Evolutionary conservation across 2,113 vertebrate genomes (phyloP).

Genomic region (Dasypus novemcinctus): DNA sequence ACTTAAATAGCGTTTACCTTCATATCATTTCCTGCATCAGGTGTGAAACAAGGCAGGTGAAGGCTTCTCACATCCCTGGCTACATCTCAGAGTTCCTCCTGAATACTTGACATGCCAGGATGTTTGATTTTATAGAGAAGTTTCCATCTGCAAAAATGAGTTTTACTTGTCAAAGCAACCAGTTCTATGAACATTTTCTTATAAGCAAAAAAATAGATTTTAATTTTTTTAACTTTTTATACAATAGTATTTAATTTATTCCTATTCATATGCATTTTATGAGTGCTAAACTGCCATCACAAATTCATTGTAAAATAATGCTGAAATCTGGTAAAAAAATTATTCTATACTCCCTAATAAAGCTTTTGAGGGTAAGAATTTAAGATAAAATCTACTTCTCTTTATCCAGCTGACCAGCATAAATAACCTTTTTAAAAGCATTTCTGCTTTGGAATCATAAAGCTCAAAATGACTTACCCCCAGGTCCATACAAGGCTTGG

Average conservation of each 20-base stretch:
- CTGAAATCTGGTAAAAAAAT: neutral
- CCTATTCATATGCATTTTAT: conserved; percentile 26
- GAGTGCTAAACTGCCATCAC: conserved; percentile 6
- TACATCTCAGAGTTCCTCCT: neutral
- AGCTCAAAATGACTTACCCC: conserved; percentile 21
- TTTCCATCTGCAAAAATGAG: neutral
- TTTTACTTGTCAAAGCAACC: neutral
- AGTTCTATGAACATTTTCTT: neutral
- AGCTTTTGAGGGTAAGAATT: conserved; percentile 41
- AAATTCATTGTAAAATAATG: conserved; percentile 51
- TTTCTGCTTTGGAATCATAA: conserved; percentile 43
- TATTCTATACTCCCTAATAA: neutral
- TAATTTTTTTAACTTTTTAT: conserved; percentile 2
- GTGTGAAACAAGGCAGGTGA: too few species aligned
- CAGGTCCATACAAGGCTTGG: conserved; percentile 33
- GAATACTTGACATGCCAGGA: neutral
- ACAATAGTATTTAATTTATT: conserved; percentile 7
- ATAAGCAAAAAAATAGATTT: conserved; percentile 31
- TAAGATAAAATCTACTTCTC: conserved; percentile 53
- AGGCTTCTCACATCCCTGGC: neutral
- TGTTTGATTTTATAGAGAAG: conserved; percentile 1
- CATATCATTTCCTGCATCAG: neutral
- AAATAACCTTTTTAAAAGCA: conserved; percentile 48
- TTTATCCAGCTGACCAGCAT: neutral
- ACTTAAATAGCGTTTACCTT: neutral